These are phyloP conservation scores for Dendrolimus pini DNA, from an alignment of 2,888 invertebrate genomes.

Conservation along the genomic window DNA sequence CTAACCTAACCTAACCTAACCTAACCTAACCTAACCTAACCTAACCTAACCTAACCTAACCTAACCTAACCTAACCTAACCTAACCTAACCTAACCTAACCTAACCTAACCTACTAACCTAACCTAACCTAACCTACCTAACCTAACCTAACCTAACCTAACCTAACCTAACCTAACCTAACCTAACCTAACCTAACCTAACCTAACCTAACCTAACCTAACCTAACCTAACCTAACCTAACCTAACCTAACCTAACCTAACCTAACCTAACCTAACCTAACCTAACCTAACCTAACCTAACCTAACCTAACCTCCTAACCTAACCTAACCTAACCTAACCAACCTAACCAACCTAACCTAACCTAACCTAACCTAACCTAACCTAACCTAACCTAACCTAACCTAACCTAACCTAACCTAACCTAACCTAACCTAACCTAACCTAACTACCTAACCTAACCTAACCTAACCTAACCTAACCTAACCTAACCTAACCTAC, in stretches of 20 bases:
- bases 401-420: conserved; percentile 11
- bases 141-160: conserved; percentile 19
- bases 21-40: conserved; percentile 21
- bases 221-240: conserved; percentile 19
- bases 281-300: too few relatives aligned
- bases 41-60: conserved; percentile 21
- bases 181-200: conserved; percentile 18
- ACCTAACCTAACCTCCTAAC: too few relatives aligned
- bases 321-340: too few relatives aligned
- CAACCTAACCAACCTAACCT: conserved; percentile 16
- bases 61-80: conserved; percentile 24
- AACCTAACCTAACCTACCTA: conserved; percentile 22
- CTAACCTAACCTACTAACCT: conserved; percentile 22
- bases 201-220: conserved; percentile 15
- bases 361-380: conserved; percentile 16
- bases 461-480: too few relatives aligned
- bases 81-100: conserved; percentile 21
- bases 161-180: conserved; percentile 20
- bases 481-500: too few relatives aligned
- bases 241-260: conserved; percentile 18
- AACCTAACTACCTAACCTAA: too few relatives aligned
- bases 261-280: conserved; percentile 14
- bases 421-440: conserved; percentile 16
- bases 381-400: conserved; percentile 13
- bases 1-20: conserved; percentile 19